A percentile compares a stretch with the other conserved stretches of the same genome.
phyloP scores from a whole-genome alignment of 2,888 invertebrate species.

The Melitaea athalia region DNA sequence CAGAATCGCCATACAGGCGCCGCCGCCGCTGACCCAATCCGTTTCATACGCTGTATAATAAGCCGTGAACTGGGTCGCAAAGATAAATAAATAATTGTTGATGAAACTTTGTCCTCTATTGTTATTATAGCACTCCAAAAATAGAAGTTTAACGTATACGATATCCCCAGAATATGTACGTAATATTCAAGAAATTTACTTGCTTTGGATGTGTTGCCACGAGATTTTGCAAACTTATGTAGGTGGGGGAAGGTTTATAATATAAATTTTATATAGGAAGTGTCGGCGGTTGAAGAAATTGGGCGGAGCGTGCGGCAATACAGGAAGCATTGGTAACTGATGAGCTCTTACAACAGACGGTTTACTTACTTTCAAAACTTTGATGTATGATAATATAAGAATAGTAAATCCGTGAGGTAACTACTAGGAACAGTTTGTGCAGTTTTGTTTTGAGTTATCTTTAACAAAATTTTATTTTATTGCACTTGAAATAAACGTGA shows the following conservation, averaged over 20 bases:
- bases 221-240: background rate
- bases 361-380: conserved; percentile 30
- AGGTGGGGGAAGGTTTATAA: conserved; percentile 1
- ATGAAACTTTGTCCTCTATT: conserved; percentile 50
- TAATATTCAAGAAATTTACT: background rate
- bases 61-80: conserved; percentile 66
- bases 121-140: conserved; percentile 7
- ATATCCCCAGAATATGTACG: background rate
- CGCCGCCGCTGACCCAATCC: conserved; percentile 71
- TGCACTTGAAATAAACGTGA: too few relatives aligned
- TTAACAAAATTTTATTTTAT: background rate
- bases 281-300: conserved; percentile 59
- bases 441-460: background rate
- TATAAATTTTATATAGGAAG: conserved; percentile 28
- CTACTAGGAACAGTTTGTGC: background rate
- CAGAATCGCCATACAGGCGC: too few relatives aligned
- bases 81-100: conserved; percentile 73
- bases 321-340: conserved; percentile 67
- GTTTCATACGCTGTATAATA: conserved; percentile 58
- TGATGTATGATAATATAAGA: conserved; percentile 21
- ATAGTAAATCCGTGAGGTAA: conserved; percentile 12
- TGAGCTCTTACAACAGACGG: conserved; percentile 59
- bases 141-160: background rate
- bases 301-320: conserved; percentile 60
- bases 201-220: background rate